phyloP scores from a whole-genome alignment of 92 coral and sea anemone genomes.

The Zoanthus solanderi region DNA sequence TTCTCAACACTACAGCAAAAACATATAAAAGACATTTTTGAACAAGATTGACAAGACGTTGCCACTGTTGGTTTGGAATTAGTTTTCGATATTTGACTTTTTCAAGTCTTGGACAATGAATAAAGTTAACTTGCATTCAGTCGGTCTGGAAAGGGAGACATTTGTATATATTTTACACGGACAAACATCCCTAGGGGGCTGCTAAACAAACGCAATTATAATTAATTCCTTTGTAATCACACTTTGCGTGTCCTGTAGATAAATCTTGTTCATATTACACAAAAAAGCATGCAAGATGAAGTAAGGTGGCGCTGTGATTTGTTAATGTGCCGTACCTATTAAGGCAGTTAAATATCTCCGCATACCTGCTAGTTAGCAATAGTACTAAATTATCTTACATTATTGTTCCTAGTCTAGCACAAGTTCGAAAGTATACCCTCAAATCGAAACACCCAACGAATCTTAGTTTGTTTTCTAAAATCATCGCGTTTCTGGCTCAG shows the following conservation, averaged over 20 bases:
- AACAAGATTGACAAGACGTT: not conserved
- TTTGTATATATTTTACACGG: conserved; percentile 5
- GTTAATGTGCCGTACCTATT: not conserved
- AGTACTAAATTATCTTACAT: not conserved
- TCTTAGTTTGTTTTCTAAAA: not conserved
- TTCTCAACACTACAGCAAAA: not conserved
- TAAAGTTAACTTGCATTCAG: not conserved
- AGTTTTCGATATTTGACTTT: conserved; percentile 3
- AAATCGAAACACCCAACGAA: not conserved
- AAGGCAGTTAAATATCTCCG: not conserved
- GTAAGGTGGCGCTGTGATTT: not conserved
- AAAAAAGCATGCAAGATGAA: conserved; percentile 20
- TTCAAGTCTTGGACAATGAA: not conserved
- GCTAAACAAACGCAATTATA: conserved; percentile 19
- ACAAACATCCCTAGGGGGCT: not conserved
- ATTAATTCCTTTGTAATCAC: conserved; percentile 22
- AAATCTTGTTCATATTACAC: not conserved
- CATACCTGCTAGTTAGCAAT: conserved; percentile 14
- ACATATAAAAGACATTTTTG: not conserved
- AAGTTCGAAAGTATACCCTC: conserved; percentile 12
- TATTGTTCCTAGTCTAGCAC: not conserved
- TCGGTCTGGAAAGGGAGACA: not conserved
- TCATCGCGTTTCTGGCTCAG: no score
- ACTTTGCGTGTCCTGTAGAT: conserved; percentile 15
- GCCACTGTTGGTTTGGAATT: not conserved